Base-by-base conservation (phyloP, 2,113 vertebrate genomes). In the Leiothrix lutea region DNA sequence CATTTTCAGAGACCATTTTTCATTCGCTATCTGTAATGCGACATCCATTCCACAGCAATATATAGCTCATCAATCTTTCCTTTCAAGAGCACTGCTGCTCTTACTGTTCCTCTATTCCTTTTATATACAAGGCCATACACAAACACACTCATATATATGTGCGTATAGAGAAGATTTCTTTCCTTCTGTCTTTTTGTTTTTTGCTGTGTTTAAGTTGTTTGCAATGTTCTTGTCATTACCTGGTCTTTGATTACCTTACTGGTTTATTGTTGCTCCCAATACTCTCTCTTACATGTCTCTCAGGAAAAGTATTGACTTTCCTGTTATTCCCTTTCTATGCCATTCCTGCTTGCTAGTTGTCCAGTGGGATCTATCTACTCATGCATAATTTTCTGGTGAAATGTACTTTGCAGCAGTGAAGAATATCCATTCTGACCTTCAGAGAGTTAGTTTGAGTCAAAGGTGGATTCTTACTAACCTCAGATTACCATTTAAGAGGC, bases 61-160 rank as follows among this genome's bases (percentile, higher is more conserved):
- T 80, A 82, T 35, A 92, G 17, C 88, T 90, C 93, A 96, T 93
- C 88, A 93, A 54, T 93, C 92, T 95, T 80, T 70, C 69, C 82
- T 72, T 95, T 92, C 85, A 93, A 86, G 65, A 86, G 21, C 77
- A 53, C 60, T 79, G 62, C 38, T 74, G 57, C 24, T 90, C 85
- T 86, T 67, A 95, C 66, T 88, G 85, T 94, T 87, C 58, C 33
- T 70, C 47, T 86, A 14, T 62, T 73, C 61, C 83, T 78, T 78
- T 83, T 64, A 67, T 42, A 57, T 15, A 90, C 40, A 77, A 60
- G 54, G 51, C 51, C 56, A 60, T 38, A 51, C 6, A 54, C 6
- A 31, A 12, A n/a, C 31, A 80, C 62, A 73, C 11, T 2, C 6
- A 17, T 7, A 21, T 21, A 29, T 29, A 6, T 28, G 4, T 40